These are phyloP conservation scores for Henicopernis longicauda DNA, from an alignment of 2,113 vertebrate genomes.

Conservation along the genomic window DNA sequence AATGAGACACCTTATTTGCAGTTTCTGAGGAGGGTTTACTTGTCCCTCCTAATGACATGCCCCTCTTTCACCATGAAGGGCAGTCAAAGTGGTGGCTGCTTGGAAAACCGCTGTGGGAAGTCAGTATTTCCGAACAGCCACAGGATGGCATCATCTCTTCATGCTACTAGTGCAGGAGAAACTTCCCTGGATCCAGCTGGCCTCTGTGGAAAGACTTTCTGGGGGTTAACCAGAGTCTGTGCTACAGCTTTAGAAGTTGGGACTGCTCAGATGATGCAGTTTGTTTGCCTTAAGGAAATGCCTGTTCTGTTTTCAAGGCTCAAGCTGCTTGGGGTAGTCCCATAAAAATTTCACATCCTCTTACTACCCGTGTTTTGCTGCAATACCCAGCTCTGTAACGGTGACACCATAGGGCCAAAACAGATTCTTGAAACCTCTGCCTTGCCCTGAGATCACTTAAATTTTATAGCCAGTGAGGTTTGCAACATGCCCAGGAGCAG, in stretches of 20 bases:
- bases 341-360: not conserved
- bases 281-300: conserved; percentile 4
- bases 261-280: not conserved
- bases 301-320: not conserved
- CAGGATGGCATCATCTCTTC: conserved; percentile 19
- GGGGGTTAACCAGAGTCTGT: not conserved
- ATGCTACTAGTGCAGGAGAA: not conserved
- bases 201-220: not conserved
- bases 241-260: not conserved
- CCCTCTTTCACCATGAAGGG: not conserved
- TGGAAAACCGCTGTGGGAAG: not conserved
- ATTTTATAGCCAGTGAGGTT: not conserved
- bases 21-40: not conserved
- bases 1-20: not conserved
- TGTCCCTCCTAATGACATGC: not conserved
- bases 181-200: not conserved
- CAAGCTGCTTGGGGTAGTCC: not conserved
- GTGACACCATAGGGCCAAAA: not conserved
- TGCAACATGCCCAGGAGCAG: not conserved
- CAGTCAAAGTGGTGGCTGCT: not conserved
- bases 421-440: not conserved
- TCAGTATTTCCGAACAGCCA: not conserved
- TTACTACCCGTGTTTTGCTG: not conserved
- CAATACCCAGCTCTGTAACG: not conserved
- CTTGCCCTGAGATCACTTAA: not conserved